phyloP scores from a whole-genome alignment of 2,113 vertebrate genomes.

The Onychorhynchus coronatus region DNA sequence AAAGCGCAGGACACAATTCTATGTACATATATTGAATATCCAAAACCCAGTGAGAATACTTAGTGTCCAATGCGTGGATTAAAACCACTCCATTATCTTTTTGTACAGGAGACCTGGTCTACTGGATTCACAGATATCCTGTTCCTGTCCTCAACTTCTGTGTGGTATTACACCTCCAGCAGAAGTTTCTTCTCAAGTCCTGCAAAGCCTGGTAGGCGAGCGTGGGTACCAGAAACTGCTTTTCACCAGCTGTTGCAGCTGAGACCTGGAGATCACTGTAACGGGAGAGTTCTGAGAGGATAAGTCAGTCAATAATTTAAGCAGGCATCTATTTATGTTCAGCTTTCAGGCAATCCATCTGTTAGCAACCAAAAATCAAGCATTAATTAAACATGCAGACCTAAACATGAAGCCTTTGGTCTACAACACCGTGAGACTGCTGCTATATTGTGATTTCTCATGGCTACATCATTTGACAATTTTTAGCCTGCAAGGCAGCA shows the following conservation, averaged over 20 bases:
- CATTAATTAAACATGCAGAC: background rate
- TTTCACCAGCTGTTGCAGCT: background rate
- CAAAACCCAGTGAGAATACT: background rate
- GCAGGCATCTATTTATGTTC: background rate
- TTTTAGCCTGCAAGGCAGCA: background rate
- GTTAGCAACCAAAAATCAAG: background rate
- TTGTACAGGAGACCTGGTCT: background rate
- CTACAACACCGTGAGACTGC: background rate
- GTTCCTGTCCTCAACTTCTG: background rate
- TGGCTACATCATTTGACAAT: background rate
- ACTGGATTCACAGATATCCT: background rate
- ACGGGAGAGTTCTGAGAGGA: background rate
- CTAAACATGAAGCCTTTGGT: background rate
- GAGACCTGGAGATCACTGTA: background rate
- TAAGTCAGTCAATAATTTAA: background rate
- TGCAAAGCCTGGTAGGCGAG: background rate
- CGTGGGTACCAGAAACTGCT: background rate
- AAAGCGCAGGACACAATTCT: background rate
- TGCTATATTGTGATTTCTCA: background rate
- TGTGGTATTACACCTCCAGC: rapidly evolving
- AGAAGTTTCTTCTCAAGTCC: background rate
- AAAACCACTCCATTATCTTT: background rate
- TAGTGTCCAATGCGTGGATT: background rate
- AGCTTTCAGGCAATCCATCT: background rate
- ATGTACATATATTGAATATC: background rate